A percentile compares a stretch with the other conserved stretches of the same genome.
Conservation (phyloP, 2,797 vertebrate genomes). For the Scarus forsteni region DNA sequence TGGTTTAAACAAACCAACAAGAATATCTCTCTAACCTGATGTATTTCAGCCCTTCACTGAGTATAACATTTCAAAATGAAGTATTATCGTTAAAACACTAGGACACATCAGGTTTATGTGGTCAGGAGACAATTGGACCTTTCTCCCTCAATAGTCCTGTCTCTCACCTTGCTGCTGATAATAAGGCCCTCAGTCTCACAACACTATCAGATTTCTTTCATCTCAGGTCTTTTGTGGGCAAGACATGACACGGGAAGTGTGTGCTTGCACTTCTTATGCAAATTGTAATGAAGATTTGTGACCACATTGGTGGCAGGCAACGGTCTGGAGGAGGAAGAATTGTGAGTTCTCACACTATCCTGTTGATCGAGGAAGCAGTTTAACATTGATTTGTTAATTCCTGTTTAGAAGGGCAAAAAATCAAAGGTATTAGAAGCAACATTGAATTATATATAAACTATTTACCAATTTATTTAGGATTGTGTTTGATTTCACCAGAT, state of each 20-base stretch:
- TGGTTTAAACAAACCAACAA: too few species aligned
- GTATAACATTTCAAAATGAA: background rate
- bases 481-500: background rate
- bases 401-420: background rate
- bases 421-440: background rate
- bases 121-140: background rate
- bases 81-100: background rate
- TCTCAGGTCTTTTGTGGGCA: slow-evolving; percentile 41
- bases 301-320: slow-evolving; percentile 10
- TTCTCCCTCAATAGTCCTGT: slow-evolving; percentile 1
- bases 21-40: too few species aligned
- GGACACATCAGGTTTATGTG: background rate
- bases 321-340: slow-evolving; percentile 31
- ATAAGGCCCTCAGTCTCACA: slow-evolving; percentile 15
- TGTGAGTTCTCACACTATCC: slow-evolving; percentile 50
- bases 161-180: slow-evolving; percentile 8
- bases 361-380: background rate
- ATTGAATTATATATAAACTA: background rate
- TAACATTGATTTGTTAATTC: background rate
- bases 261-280: slow-evolving; percentile 60
- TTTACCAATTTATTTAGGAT: background rate
- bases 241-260: slow-evolving; percentile 64
- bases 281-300: slow-evolving; percentile 65
- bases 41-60: background rate
- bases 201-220: slow-evolving; percentile 38